Base-by-base conservation (phyloP, 2,888 invertebrate species). In the Latrodectus elegans region DNA sequence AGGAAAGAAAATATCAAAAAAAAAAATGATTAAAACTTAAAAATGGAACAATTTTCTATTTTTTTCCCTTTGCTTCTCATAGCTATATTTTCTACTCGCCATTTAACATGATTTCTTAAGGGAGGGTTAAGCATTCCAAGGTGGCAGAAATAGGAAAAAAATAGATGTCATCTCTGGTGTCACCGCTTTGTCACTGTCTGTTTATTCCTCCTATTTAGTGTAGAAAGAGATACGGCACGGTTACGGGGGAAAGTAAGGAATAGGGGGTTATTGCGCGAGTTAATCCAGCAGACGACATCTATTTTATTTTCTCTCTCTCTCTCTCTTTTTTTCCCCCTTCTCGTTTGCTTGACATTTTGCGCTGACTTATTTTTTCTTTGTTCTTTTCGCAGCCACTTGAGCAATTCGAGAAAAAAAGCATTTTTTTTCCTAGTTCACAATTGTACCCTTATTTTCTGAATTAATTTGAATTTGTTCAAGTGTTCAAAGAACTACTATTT, bases 161-260 rank as follows among this genome's bases (percentile, higher is more conserved):
- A 77, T 10, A 53, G 17, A 55, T 74, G 67, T 74, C 68, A 70
- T 75, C 68, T 68, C 55, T 74, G 52, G 52, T 60, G 75, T 70
- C 53, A 53, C 49, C 73, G 67, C 84, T 84, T 73, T 84, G 84
- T 84, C 84, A 78, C 74, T 84, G 84, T 78, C 84, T 67, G 15
- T 77, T 78, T 84, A 78, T 78, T 78, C 77, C 72, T 67, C 74
- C 74, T 55, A 55, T 81, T 74, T 67, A 65, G 73, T 49, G 73
- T 49, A 9, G 74, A 55, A 51, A 53, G 51, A 11, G 60, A 17
- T 38, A 38, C 38, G 38, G 38, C 38, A 38, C 38, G 38, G 38
- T 38, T 38, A 49, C 8, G 71, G 60, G 55, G 71, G 38, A 10
- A 49, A 38, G n/a, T 15, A 22, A 55, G 17, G 8, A 52, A 52